These are phyloP conservation scores for Agelastica alni DNA, from an alignment of 2,888 invertebrate species.

Conservation along the genomic window DNA sequence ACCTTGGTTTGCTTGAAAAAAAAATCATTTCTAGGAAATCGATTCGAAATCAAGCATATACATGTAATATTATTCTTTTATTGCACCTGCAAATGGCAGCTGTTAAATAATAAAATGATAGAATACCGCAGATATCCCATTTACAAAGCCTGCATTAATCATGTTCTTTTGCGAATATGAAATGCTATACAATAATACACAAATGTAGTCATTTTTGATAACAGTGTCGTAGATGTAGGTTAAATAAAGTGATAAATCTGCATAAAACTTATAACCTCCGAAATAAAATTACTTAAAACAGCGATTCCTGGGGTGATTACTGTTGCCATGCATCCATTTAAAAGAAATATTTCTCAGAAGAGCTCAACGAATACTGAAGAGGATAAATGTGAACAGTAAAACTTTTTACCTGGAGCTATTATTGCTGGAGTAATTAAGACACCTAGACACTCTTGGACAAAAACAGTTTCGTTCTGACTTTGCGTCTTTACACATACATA, in stretches of 20 bases:
- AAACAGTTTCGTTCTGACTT: no score
- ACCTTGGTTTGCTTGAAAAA: not conserved
- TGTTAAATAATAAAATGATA: slow-evolving; percentile 23
- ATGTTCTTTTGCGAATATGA: slow-evolving; percentile 14
- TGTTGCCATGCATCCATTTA: not conserved
- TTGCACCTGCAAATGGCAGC: slow-evolving; percentile 25
- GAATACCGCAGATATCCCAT: slow-evolving; percentile 19
- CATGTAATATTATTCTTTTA: slow-evolving; percentile 5
- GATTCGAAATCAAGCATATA: not conserved
- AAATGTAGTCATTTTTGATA: slow-evolving; percentile 4
- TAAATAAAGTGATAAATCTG: not conserved
- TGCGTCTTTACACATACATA: no score
- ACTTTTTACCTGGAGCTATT: not conserved
- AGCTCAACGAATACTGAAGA: no score
- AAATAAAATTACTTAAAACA: not conserved
- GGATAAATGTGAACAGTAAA: not conserved
- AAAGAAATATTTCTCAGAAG: no score
- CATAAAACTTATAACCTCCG: not conserved
- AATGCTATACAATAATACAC: not conserved
- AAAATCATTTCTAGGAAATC: not conserved
- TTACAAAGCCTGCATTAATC: slow-evolving; percentile 24
- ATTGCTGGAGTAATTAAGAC: not conserved
- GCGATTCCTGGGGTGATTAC: not conserved
- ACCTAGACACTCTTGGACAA: not conserved
- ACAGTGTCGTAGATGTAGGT: not conserved